phyloP scores from a whole-genome alignment of 2,888 invertebrate genomes.

The Drosophila parthenogenetica region DNA sequence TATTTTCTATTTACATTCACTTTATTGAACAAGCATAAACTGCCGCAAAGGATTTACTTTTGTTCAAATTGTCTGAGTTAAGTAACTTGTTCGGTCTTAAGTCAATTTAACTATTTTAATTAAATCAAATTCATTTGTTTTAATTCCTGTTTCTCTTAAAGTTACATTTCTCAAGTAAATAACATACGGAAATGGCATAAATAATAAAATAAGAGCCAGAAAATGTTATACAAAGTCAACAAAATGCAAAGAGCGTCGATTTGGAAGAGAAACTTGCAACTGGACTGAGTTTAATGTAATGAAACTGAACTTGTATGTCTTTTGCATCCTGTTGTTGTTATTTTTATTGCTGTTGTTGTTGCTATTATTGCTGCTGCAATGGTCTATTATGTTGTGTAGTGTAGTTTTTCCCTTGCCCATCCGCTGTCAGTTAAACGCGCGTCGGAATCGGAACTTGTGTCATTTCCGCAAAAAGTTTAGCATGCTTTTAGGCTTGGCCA shows the following conservation, averaged over 20 bases:
- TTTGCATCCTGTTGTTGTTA: conserved; percentile 25
- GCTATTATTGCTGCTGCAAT: conserved; percentile 33
- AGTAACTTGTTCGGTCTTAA: conserved; percentile 16
- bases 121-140: conserved; percentile 36
- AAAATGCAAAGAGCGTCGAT: conserved; percentile 43
- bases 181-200: conserved; percentile 41
- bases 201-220: conserved; percentile 32
- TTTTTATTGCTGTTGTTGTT: conserved; percentile 25
- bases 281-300: conserved; percentile 26
- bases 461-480: conserved; percentile 78
- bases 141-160: conserved; percentile 13
- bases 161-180: conserved; percentile 33
- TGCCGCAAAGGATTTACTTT: conserved; percentile 31
- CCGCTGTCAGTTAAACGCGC: conserved; percentile 46
- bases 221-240: conserved; percentile 20
- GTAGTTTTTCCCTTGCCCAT: neutral
- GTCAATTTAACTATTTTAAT: conserved; percentile 46
- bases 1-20: conserved; percentile 8
- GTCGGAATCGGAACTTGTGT: conserved; percentile 75
- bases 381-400: conserved; percentile 52
- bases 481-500: conserved; percentile 72
- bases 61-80: conserved; percentile 6
- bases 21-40: conserved; percentile 23
- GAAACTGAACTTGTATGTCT: conserved; percentile 17
- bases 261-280: conserved; percentile 54